Conservation (phyloP, 2,888 invertebrate species). For the Odontomyia ornata region DNA sequence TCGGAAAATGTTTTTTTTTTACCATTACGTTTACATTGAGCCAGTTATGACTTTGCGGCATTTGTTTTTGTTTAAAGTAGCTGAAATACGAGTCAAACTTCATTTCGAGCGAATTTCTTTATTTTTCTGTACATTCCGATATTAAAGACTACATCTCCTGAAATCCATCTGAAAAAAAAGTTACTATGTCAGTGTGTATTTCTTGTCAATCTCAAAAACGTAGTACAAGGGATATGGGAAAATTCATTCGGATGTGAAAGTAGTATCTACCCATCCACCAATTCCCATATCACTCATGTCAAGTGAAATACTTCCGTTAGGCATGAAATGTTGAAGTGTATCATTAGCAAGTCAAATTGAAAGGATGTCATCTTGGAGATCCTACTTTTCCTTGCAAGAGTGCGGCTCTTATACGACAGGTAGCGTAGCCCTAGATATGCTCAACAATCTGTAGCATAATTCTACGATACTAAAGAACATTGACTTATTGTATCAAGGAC, state of each 20-base stretch:
- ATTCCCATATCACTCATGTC: slow-evolving; percentile 37
- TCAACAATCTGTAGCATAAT: slow-evolving; percentile 34
- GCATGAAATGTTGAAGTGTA: slow-evolving; percentile 25
- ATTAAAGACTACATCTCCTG: too few relatives aligned
- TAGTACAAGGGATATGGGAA: not conserved
- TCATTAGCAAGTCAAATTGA: slow-evolving; percentile 44
- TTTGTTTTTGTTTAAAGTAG: too few relatives aligned
- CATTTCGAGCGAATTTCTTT: too few relatives aligned
- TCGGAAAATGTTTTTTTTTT: not conserved
- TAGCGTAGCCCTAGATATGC: slow-evolving; percentile 1
- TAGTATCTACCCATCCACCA: not conserved
- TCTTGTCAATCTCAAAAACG: not conserved
- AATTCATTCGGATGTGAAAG: slow-evolving; percentile 32
- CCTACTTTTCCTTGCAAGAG: not conserved
- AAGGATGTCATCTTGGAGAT: slow-evolving; percentile 39
- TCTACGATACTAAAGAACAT: slow-evolving; percentile 15
- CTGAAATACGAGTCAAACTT: too few relatives aligned
- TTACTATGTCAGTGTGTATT: not conserved
- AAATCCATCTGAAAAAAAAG: too few relatives aligned
- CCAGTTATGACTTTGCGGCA: too few relatives aligned
- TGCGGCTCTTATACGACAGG: not conserved
- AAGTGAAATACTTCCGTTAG: slow-evolving; percentile 21
- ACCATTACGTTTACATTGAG: too few relatives aligned
- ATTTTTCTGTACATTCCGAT: too few relatives aligned
- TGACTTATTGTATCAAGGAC: slow-evolving; percentile 27